Evolutionary conservation across 2,797 vertebrate genomes (phyloP), one percentile per base, ranked within the genome.

Genomic region (Pseudomugil gertrudae): DNA sequence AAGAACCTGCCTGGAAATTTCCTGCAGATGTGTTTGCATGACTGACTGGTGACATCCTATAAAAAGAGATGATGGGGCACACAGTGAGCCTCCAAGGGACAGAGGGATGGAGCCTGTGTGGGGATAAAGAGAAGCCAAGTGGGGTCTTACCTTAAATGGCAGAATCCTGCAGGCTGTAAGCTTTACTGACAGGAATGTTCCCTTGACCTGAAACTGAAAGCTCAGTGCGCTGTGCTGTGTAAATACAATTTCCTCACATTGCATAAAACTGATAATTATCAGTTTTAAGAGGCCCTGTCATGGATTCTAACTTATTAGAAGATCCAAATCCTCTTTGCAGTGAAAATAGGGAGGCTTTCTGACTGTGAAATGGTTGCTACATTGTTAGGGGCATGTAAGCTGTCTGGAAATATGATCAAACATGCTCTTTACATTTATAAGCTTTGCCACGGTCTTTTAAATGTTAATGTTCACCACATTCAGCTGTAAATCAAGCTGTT

Each of bases 81-180:
- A 63, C 33, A 30, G 51, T 40, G 78, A 87, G 76, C 60, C 81
- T 74, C 63, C 32, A 30, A 53, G 68, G 79, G 81, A 78, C 66
- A 53, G 58, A 52, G 59, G 74, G 83, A 83, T 79, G 76, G 74
- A 30, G 55, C 62, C 9, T 58, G 67, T 47, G 56, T 21, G 71
- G 66, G 80, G 81, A 75, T 75, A 74, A 76, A 70, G 63, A 79
- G 78, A 81, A 86, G 69, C 80, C 80, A 72, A 86, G 69, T 63
- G 76, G 65, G 75, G 81, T 80, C 84, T 90, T 90, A 84, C 93
- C 93, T 93, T 93, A 94, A 93, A 94, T 91, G 91, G 92, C 76
- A 91, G 87, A 90, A 92, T 84, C 69, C 72, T 65, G 68, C 73
- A 57, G 50, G 45, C 70, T 84, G 69, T 57, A 64, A 72, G 56